Conservation (phyloP, 1,140 invertebrate genomes). For the Halesus radiatus region DNA sequence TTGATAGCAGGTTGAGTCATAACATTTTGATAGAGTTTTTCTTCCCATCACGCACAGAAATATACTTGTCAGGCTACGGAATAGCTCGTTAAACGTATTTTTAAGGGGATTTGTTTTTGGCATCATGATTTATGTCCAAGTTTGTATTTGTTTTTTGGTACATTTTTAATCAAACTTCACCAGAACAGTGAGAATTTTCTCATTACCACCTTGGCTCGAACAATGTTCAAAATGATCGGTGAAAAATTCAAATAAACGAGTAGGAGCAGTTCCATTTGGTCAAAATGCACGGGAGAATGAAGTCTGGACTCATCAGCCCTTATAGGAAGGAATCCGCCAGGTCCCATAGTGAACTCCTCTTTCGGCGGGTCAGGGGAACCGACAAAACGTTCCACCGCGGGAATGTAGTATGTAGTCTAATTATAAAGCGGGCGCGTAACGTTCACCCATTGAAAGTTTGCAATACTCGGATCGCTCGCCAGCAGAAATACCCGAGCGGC, state of each 20-base stretch:
- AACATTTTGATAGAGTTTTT: no score
- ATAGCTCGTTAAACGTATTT: no score
- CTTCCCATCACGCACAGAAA: no score
- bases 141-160: no score
- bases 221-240: not conserved
- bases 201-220: not conserved
- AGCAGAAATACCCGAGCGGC: not conserved
- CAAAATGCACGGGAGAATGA: not conserved
- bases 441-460: slow-evolving; percentile 32
- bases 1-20: no score
- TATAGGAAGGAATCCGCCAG: not conserved
- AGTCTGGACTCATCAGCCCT: not conserved
- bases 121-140: no score
- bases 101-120: no score
- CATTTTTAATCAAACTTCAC: not conserved
- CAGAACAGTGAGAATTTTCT: not conserved
- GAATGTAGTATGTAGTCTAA: slow-evolving; percentile 32
- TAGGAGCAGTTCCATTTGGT: not conserved
- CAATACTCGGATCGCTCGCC: slow-evolving; percentile 21
- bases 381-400: not conserved
- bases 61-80: no score
- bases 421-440: slow-evolving; percentile 23
- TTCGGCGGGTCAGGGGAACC: slow-evolving; percentile 29
- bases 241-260: no score
- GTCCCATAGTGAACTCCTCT: not conserved